Evolutionary conservation across 2,113 vertebrate species (phyloP).

Genomic region (Rhinogobius similis): DNA sequence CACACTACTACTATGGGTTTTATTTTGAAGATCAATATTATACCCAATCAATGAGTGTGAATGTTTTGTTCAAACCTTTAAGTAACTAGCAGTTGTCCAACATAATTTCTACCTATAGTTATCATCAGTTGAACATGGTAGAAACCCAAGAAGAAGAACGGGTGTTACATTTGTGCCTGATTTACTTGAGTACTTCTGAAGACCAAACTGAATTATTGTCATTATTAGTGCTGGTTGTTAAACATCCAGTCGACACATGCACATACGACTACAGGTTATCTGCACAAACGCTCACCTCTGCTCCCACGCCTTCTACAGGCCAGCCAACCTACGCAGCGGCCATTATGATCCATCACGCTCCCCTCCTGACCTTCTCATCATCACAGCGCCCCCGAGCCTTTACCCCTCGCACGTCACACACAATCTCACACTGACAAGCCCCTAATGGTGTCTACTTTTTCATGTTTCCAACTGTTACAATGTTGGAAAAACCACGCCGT

Average conservation of each 20-base stretch:
- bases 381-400: slow-evolving; percentile 26
- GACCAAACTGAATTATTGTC: not conserved
- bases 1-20: too few relatives aligned
- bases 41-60: too few relatives aligned
- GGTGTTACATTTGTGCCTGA: too few relatives aligned
- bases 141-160: too few relatives aligned
- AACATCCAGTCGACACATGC: slow-evolving; percentile 25
- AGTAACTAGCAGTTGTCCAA: too few relatives aligned
- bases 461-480: slow-evolving; percentile 25
- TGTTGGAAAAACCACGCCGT: slow-evolving; percentile 31
- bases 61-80: too few relatives aligned
- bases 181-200: not conserved
- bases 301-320: slow-evolving; percentile 23
- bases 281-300: slow-evolving; percentile 18
- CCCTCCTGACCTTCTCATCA: slow-evolving; percentile 47
- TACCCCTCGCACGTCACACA: slow-evolving; percentile 19
- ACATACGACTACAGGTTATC: slow-evolving; percentile 20
- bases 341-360: slow-evolving; percentile 57
- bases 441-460: slow-evolving; percentile 33
- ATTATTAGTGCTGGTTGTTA: slow-evolving; percentile 3
- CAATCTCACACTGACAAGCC: slow-evolving; percentile 26
- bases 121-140: too few relatives aligned
- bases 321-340: slow-evolving; percentile 38
- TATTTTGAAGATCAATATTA: too few relatives aligned
- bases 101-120: too few relatives aligned